Evolutionary conservation across 2,888 invertebrate genomes (phyloP).

Genomic region (Andrena fulva): DNA sequence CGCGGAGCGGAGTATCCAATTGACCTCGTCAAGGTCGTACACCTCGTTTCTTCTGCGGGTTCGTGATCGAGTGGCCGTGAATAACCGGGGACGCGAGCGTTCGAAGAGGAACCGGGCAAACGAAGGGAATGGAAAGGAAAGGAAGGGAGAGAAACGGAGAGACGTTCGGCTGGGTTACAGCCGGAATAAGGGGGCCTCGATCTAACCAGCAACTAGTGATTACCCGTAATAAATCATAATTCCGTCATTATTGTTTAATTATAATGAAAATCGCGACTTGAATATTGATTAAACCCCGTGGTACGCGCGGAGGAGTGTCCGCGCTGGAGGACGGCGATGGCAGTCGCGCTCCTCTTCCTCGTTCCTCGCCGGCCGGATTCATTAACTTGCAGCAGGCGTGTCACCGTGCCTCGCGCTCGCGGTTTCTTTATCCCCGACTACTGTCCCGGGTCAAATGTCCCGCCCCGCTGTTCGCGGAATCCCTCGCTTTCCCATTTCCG

Average conservation of each 20-base stretch:
- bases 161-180: slow-evolving; percentile 32
- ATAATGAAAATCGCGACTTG: slow-evolving; percentile 81
- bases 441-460: slow-evolving; percentile 46
- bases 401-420: slow-evolving; percentile 41
- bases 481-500: background rate
- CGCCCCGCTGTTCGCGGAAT: background rate
- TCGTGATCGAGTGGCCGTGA: slow-evolving; percentile 34
- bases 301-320: slow-evolving; percentile 55
- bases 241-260: slow-evolving; percentile 82
- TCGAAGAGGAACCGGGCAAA: background rate
- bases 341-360: slow-evolving; percentile 32
- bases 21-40: slow-evolving; percentile 57
- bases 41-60: slow-evolving; percentile 39
- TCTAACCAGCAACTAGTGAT: slow-evolving; percentile 79
- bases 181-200: slow-evolving; percentile 56
- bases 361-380: slow-evolving; percentile 59
- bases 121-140: slow-evolving; percentile 19
- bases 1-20: slow-evolving; percentile 14
- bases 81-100: background rate
- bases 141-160: slow-evolving; percentile 42
- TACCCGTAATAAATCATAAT: slow-evolving; percentile 82
- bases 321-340: slow-evolving; percentile 6
- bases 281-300: slow-evolving; percentile 78
- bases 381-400: slow-evolving; percentile 66
- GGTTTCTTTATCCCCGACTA: slow-evolving; percentile 49